phyloP scores from a whole-genome alignment of 2,113 vertebrate species.

The Arvicanthis niloticus region DNA sequence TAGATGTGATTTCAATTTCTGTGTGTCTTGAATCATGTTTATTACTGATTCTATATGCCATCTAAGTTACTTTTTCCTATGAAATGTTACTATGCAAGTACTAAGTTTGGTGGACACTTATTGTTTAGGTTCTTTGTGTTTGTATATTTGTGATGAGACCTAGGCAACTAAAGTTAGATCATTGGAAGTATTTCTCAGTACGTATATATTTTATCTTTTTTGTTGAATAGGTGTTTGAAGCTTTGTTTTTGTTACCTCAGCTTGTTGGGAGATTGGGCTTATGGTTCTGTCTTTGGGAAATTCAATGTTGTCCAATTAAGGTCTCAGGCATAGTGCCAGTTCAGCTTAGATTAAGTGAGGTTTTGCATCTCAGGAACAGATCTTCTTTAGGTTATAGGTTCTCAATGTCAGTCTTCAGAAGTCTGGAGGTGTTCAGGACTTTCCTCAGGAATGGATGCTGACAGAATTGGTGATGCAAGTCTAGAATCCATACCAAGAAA shows the following conservation, averaged over 20 bases:
- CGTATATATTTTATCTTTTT: background rate
- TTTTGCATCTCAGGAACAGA: background rate
- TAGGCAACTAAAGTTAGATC: background rate
- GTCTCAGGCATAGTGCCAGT: background rate
- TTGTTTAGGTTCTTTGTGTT: background rate
- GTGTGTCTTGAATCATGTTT: background rate
- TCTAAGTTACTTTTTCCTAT: background rate
- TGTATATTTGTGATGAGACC: background rate
- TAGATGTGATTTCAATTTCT: background rate
- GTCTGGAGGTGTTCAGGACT: background rate
- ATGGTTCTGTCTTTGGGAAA: background rate
- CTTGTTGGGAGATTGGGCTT: background rate
- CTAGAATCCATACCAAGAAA: background rate
- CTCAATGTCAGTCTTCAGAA: background rate
- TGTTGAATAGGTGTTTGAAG: background rate
- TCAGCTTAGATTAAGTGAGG: background rate
- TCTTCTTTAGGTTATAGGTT: background rate
- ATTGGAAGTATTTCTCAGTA: background rate
- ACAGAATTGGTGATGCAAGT: background rate
- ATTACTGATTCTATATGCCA: background rate
- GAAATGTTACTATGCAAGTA: background rate
- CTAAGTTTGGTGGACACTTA: background rate
- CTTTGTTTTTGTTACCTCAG: background rate
- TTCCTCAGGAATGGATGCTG: background rate
- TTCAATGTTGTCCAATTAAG: background rate